A percentile compares a stretch with the other conserved stretches of the same genome.
phyloP scores from a whole-genome alignment of 2,797 vertebrate species.

The Urophycis tenuis region DNA sequence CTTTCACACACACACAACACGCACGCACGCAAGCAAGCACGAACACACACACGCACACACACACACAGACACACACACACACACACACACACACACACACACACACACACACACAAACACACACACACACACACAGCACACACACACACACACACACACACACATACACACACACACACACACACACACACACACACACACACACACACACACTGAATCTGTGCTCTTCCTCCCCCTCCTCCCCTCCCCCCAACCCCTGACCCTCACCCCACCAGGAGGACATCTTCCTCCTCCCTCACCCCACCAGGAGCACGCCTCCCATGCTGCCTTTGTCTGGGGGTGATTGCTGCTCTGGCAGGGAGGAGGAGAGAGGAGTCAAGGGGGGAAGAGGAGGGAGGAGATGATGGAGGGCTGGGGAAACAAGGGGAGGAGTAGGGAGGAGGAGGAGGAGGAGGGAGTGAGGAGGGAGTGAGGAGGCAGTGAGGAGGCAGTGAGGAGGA shows the following conservation, averaged over 20 bases:
- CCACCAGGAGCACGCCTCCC: not conserved
- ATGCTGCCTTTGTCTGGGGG: too few species aligned
- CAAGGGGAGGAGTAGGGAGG: not conserved
- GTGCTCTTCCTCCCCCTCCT: too few species aligned
- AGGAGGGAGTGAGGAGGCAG: not conserved
- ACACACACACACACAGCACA: not conserved
- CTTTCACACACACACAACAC: not conserved
- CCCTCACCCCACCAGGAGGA: too few species aligned
- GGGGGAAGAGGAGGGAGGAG: not conserved
- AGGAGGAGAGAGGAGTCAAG: not conserved
- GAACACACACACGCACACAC: not conserved
- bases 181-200: not conserved
- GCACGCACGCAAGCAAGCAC: not conserved
- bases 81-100: slow-evolving; percentile 6
- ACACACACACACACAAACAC: not conserved
- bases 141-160: not conserved
- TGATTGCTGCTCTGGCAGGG: too few species aligned
- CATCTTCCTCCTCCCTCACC: too few species aligned
- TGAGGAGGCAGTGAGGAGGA: not conserved
- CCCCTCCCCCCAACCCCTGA: too few species aligned
- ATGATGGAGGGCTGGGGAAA: not conserved
- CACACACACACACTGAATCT: not conserved
- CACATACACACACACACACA: slow-evolving; percentile 6
- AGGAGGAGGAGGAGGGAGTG: not conserved
- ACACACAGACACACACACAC: not conserved